A percentile compares a stretch with the other conserved stretches of the same genome.
Conservation (phyloP, 2,888 invertebrate species). For the Nomada hirtipes region DNA sequence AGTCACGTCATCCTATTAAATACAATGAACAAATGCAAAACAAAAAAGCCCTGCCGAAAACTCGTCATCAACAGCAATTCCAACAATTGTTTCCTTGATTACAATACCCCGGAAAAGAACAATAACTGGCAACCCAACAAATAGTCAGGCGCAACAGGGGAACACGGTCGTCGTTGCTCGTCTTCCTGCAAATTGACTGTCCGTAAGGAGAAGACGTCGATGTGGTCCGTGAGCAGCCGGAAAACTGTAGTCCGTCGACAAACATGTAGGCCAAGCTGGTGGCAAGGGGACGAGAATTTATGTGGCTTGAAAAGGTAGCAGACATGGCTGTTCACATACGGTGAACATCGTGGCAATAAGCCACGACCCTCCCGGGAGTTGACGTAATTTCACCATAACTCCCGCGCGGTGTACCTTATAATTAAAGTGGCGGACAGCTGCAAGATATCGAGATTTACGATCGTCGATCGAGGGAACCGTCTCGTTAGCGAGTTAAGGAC, state of each 20-base stretch:
- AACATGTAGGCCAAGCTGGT: slow-evolving; percentile 4
- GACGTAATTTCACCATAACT: slow-evolving; percentile 62
- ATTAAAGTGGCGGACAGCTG: slow-evolving; percentile 71
- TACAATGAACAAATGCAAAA: too few species aligned
- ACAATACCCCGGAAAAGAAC: background rate
- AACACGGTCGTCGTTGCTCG: slow-evolving; percentile 1
- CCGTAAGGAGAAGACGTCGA: slow-evolving; percentile 29
- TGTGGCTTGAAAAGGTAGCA: slow-evolving; percentile 5
- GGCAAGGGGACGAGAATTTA: slow-evolving; percentile 17
- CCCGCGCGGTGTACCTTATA: slow-evolving; percentile 68
- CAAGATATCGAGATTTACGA: slow-evolving; percentile 76
- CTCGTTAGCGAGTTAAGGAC: slow-evolving; percentile 47
- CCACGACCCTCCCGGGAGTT: slow-evolving; percentile 48
- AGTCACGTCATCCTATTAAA: too few species aligned
- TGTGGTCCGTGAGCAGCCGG: background rate
- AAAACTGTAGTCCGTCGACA: slow-evolving; percentile 21
- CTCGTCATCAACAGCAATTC: too few species aligned
- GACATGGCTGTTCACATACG: background rate
- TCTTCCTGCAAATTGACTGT: slow-evolving; percentile 22
- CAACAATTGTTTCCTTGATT: background rate
- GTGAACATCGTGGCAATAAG: slow-evolving; percentile 48
- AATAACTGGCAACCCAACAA: background rate
- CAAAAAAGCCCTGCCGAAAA: too few species aligned
- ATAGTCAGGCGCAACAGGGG: background rate
- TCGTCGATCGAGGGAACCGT: slow-evolving; percentile 50